Base-by-base conservation (phyloP, 2,888 invertebrate genomes). In the Oligia fasciuncula region DNA sequence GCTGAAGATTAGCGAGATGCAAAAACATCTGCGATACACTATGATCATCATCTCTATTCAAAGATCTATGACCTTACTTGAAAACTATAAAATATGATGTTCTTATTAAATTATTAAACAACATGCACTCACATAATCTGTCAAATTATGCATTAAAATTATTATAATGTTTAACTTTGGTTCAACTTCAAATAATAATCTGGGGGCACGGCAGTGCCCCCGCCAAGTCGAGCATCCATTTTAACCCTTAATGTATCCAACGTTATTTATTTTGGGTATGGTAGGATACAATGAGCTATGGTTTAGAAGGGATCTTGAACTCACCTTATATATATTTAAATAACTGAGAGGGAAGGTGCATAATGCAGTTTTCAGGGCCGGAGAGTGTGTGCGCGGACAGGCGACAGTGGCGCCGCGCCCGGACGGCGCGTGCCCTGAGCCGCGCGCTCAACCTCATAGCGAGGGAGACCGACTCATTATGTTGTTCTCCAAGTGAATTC, bases 151-250 rank as follows among this genome's bases (percentile, higher is more conserved):
- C 35, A 62, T n/a, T 46, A 19, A 35, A 43, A 35, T 54, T 54
- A 65, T 46, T 35, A 23, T 54, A 40, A 57, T 80, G 17, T 54
- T 19, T 13, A 70, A 43, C 60, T 79, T 70, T 67, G 62, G 70
- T 54, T 80, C n/a, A 19, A 63, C 19, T n/a, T n/a, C 60, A n/a
- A 57, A 57, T 57, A 57, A 57, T 9, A 57, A 4, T 62, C n/a
- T n/a, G n/a, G n/a, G n/a, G n/a, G n/a, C n/a, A n/a, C n/a, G n/a
- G n/a, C n/a, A n/a, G n/a, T n/a, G n/a, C n/a, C n/a, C n/a, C n/a
- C n/a, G n/a, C n/a, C n/a, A n/a, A n/a, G n/a, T n/a, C n/a, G n/a
- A n/a, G n/a, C n/a, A n/a, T n/a, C 29, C 35, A 8, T 63, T 63
- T 35, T 35, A 17, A 35, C 63, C 17, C 17, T 17, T 62, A 60